Conservation (phyloP, 53 echinoderm and acorn worm genomes). For the Apostichopus leukothele region DNA sequence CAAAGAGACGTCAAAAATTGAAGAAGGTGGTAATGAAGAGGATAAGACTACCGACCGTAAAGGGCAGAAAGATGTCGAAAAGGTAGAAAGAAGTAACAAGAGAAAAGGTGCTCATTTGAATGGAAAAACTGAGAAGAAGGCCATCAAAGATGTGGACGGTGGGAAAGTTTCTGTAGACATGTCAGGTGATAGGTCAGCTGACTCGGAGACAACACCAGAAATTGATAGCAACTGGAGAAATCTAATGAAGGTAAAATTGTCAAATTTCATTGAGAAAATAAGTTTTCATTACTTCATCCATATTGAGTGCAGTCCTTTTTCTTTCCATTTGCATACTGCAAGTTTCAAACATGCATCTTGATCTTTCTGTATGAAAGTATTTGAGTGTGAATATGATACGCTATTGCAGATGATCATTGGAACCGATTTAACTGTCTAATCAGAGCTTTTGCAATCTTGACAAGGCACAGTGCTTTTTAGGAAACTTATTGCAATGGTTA, state of each 20-base stretch:
- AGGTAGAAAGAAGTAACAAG: not conserved
- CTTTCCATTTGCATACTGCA: too few relatives aligned
- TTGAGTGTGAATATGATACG: too few relatives aligned
- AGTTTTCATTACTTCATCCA: not conserved
- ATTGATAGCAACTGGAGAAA: conserved; percentile 20
- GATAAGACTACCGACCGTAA: not conserved
- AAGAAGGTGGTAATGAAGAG: not conserved
- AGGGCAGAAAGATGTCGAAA: not conserved
- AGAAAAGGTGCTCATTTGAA: not conserved
- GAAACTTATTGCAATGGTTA: too few relatives aligned
- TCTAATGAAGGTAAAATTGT: conserved; percentile 20
- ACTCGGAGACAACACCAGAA: not conserved
- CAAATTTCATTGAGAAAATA: not conserved
- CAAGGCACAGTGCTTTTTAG: too few relatives aligned
- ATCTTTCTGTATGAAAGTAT: too few relatives aligned
- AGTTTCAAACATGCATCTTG: too few relatives aligned
- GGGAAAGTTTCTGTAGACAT: not conserved
- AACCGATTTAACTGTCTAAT: too few relatives aligned
- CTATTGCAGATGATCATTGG: too few relatives aligned
- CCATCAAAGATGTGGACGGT: not conserved
- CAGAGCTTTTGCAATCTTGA: too few relatives aligned
- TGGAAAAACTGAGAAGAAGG: not conserved
- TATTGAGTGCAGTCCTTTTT: too few relatives aligned
- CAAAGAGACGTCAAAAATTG: not conserved
- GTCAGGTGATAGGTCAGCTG: not conserved